A percentile compares a stretch with the other conserved stretches of the same genome.
These are phyloP conservation scores for Melinaea menophilus DNA, from an alignment of 2,888 invertebrate genomes.

Conservation along the genomic window DNA sequence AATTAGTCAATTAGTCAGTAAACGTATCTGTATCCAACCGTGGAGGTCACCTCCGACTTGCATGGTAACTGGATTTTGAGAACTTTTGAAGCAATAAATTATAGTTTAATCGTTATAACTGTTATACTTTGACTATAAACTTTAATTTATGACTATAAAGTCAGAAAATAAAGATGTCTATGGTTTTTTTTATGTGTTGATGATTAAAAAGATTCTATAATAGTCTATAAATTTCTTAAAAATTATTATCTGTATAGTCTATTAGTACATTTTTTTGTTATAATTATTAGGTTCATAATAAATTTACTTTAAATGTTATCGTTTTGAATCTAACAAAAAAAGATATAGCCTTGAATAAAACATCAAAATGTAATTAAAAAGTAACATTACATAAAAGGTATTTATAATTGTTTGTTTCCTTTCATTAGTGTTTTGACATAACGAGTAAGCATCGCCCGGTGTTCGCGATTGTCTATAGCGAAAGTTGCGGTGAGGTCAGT, in stretches of 20 bases:
- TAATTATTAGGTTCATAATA: too few species aligned
- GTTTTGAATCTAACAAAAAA: too few species aligned
- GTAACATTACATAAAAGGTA: too few species aligned
- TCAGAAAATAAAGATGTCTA: constrained; percentile 4
- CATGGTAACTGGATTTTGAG: not conserved
- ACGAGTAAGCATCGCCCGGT: constrained; percentile 3
- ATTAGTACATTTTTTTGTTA: too few species aligned
- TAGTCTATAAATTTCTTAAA: not conserved
- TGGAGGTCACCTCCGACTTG: constrained; percentile 3
- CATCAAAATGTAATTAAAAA: too few species aligned
- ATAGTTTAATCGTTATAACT: not conserved
- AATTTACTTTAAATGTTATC: too few species aligned
- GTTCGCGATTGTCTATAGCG: constrained; percentile 43
- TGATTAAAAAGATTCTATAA: not conserved
- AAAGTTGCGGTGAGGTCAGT: constrained; percentile 60
- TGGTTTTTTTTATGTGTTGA: too few species aligned
- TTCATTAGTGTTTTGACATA: not conserved
- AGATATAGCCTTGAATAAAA: too few species aligned
- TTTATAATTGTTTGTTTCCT: not conserved
- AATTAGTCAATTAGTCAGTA: not conserved
- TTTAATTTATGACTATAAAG: not conserved
- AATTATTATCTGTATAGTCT: too few species aligned
- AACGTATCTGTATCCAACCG: constrained; percentile 1
- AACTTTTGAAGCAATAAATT: constrained; percentile 3
- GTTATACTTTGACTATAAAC: constrained; percentile 1